Evolutionary conservation across 1,140 invertebrate genomes (phyloP).

Genomic region (Neodiprion pinetum): DNA sequence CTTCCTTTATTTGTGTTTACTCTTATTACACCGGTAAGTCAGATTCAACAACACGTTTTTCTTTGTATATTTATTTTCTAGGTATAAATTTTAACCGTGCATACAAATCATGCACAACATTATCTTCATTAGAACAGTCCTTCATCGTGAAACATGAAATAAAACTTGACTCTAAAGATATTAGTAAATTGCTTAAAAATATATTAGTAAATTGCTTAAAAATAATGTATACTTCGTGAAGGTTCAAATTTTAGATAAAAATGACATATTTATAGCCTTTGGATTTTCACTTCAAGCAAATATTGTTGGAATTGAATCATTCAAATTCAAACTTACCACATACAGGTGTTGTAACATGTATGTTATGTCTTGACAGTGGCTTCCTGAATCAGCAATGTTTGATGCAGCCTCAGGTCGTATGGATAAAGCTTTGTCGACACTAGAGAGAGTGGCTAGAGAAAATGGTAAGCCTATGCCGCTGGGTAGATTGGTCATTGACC

Average conservation of each 20-base stretch:
- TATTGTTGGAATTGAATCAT: too few relatives aligned
- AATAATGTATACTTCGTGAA: too few relatives aligned
- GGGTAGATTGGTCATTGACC: conserved; percentile 85
- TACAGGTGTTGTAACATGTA: too few relatives aligned
- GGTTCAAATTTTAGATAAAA: too few relatives aligned
- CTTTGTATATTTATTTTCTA: background rate
- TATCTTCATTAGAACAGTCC: too few relatives aligned
- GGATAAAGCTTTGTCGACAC: conserved; percentile 84
- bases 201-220: too few relatives aligned
- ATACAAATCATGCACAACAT: background rate
- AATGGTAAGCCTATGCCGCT: conserved; percentile 90
- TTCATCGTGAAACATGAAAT: too few relatives aligned
- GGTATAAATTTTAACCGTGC: conserved; percentile 16
- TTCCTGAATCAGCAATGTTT: conserved; percentile 92
- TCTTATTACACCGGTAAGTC: conserved; percentile 76
- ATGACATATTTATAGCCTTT: too few relatives aligned
- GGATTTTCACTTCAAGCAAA: too few relatives aligned
- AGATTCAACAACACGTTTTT: conserved; percentile 13
- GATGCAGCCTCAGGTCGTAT: conserved; percentile 84
- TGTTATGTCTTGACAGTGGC: conserved; percentile 70
- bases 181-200: too few relatives aligned
- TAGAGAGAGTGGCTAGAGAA: conserved; percentile 85
- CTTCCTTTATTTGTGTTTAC: conserved; percentile 87
- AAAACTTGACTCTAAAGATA: too few relatives aligned
- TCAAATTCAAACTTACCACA: too few relatives aligned